Evolutionary conservation across 2,797 vertebrate genomes (phyloP).

Genomic region (Spea hammondii): DNA sequence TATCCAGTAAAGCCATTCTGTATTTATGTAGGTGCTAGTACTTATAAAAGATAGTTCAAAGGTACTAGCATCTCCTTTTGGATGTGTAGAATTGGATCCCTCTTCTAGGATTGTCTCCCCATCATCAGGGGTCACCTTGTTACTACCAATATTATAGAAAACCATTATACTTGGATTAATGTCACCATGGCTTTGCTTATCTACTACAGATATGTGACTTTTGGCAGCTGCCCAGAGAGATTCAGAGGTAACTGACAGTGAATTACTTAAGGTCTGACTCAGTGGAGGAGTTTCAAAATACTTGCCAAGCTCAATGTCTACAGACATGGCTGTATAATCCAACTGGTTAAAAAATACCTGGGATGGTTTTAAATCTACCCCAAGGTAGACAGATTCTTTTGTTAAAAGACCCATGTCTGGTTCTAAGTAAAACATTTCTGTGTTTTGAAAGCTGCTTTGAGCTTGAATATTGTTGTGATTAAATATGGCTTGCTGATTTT

Average conservation of each 20-base stretch:
- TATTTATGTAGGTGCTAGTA: conserved; percentile 14
- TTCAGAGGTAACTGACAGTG: background rate
- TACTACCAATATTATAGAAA: background rate
- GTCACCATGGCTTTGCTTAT: background rate
- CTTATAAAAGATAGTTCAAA: background rate
- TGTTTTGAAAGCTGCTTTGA: background rate
- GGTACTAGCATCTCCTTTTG: background rate
- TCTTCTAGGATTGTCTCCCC: background rate
- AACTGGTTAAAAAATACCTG: background rate
- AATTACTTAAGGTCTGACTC: background rate
- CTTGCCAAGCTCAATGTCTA: conserved; percentile 3
- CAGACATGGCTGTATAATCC: background rate
- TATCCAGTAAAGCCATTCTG: conserved; percentile 18
- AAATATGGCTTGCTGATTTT: background rate
- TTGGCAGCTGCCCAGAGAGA: background rate
- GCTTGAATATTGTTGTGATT: background rate
- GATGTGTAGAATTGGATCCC: background rate
- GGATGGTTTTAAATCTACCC: background rate
- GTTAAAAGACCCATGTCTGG: conserved; percentile 7
- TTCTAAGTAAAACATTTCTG: conserved; percentile 5
- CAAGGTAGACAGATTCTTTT: background rate
- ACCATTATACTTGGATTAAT: background rate
- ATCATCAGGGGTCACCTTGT: background rate
- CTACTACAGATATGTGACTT: background rate
- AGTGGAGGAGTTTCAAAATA: conserved; percentile 28